phyloP scores from a whole-genome alignment of 2,797 vertebrate species.

The Halcyon leucocephala region DNA sequence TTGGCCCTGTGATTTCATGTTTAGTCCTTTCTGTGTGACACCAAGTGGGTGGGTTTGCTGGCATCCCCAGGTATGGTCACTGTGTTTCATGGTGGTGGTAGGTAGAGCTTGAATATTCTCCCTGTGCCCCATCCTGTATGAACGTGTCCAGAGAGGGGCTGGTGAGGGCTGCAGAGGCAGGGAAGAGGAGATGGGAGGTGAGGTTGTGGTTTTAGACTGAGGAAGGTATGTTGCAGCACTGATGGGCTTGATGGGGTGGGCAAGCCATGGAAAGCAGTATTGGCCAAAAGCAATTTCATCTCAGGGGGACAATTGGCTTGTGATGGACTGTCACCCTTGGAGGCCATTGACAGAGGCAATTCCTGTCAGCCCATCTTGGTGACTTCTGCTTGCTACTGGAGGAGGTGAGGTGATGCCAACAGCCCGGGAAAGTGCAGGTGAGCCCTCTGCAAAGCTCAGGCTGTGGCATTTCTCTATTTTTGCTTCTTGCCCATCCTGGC shows the following conservation, averaged over 20 bases:
- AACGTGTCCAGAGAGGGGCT: background rate
- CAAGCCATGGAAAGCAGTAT: background rate
- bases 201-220: background rate
- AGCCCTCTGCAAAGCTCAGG: background rate
- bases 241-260: background rate
- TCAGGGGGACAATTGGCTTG: background rate
- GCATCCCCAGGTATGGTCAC: too few species aligned
- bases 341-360: background rate
- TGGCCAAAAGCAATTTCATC: background rate
- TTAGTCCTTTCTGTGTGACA: background rate
- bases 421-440: background rate
- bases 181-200: background rate
- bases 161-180: background rate
- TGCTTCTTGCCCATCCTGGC: background rate
- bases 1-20: background rate
- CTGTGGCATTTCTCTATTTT: background rate
- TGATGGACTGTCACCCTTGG: background rate
- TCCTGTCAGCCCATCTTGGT: background rate
- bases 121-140: background rate
- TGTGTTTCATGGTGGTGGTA: background rate
- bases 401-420: background rate
- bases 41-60: background rate
- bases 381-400: background rate
- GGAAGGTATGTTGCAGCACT: background rate
- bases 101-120: background rate